Evolutionary conservation across 2,797 vertebrate genomes (phyloP).

Genomic region (Chrysolophus pictus): DNA sequence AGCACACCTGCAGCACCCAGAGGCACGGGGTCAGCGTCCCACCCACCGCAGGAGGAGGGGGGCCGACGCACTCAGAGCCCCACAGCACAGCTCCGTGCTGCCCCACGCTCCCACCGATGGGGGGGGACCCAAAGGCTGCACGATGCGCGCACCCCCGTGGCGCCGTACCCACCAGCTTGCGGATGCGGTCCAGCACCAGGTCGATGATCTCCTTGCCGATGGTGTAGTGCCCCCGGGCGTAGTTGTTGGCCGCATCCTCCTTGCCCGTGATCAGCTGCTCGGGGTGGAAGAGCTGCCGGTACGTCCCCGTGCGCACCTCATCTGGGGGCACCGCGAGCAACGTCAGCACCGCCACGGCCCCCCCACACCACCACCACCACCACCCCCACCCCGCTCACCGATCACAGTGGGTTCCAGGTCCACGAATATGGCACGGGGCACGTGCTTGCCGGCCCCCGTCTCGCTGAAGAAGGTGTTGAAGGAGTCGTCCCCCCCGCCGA

Average conservation of each 20-base stretch:
- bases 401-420: conserved; percentile 83
- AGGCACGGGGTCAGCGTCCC: too few species aligned
- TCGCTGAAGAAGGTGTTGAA: conserved; percentile 87
- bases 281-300: background rate
- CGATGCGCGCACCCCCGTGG: background rate
- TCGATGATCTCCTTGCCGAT: conserved; percentile 52
- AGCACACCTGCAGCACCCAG: background rate
- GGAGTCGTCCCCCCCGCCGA: conserved; percentile 84
- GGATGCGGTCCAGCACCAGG: conserved; percentile 73
- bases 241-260: conserved; percentile 80
- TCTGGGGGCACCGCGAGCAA: background rate
- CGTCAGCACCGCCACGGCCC: rapidly evolving
- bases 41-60: too few species aligned
- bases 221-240: conserved; percentile 11
- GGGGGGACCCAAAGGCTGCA: background rate
- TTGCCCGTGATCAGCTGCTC: conserved; percentile 85
- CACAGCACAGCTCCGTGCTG: rapidly evolving
- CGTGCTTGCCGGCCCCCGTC: conserved; percentile 83
- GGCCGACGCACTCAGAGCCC: rapidly evolving
- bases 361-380: too few species aligned
- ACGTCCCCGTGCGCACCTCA: too few species aligned
- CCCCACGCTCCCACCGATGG: too few species aligned
- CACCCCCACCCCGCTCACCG: conserved; percentile 45
- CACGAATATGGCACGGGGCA: conserved; percentile 82
- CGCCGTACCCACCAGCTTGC: background rate